These are phyloP conservation scores for Poecilia latipinna DNA, from an alignment of 2,113 vertebrate species.

Conservation along the genomic window DNA sequence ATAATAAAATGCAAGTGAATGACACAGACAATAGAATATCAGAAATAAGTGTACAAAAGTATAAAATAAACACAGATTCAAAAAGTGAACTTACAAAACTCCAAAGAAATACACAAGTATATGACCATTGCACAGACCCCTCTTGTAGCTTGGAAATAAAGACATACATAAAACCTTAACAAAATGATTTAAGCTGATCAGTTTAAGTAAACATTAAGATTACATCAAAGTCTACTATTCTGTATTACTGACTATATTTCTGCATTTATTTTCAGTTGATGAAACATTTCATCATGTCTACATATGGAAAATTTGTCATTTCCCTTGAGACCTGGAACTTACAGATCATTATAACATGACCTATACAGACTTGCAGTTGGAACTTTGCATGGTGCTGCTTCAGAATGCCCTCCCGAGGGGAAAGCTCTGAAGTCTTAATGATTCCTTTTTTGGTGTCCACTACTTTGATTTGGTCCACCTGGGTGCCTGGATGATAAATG, in stretches of 20 bases:
- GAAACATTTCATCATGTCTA: not conserved
- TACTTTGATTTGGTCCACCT: slow-evolving; percentile 70
- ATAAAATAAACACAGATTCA: too few species aligned
- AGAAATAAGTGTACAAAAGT: too few species aligned
- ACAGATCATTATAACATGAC: slow-evolving; percentile 22
- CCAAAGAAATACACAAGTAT: too few species aligned
- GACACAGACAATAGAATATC: too few species aligned
- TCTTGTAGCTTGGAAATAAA: not conserved
- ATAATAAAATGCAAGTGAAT: too few species aligned
- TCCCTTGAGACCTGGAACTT: slow-evolving; percentile 6
- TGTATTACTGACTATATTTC: not conserved
- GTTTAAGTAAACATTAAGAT: not conserved
- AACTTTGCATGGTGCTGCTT: slow-evolving; percentile 49
- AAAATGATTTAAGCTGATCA: not conserved
- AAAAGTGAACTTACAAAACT: too few species aligned
- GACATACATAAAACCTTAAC: not conserved
- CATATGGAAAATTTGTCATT: slow-evolving; percentile 1
- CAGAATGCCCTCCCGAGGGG: slow-evolving; percentile 53
- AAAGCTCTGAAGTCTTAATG: slow-evolving; percentile 78
- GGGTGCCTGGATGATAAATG: slow-evolving; percentile 79
- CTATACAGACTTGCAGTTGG: slow-evolving; percentile 40
- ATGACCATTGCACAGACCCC: too few species aligned
- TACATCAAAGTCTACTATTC: not conserved
- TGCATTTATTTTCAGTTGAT: not conserved
- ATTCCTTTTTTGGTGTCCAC: slow-evolving; percentile 72